These are phyloP conservation scores for Orchesella flavescens DNA, from an alignment of 2,888 invertebrate genomes.

Conservation along the genomic window DNA sequence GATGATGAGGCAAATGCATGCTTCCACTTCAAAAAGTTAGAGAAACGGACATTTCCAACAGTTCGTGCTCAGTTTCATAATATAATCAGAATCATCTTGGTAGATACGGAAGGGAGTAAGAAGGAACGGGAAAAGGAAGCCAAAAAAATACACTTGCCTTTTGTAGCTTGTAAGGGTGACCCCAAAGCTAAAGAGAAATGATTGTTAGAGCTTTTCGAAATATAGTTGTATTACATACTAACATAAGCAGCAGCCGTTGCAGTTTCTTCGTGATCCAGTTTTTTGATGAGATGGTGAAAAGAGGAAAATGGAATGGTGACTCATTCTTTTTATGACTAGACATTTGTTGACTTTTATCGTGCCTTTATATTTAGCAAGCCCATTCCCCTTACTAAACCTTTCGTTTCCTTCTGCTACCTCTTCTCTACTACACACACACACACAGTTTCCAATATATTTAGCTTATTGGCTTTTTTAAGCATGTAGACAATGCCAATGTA, in stretches of 20 bases:
- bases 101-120: slow-evolving; percentile 7
- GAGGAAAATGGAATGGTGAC: slow-evolving; percentile 45
- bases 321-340: slow-evolving; percentile 51
- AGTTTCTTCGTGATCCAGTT: slow-evolving; percentile 60
- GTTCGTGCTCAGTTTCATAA: slow-evolving; percentile 19
- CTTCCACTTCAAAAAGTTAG: not conserved
- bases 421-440: no score
- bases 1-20: not conserved
- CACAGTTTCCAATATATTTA: no score
- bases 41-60: not conserved
- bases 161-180: not conserved
- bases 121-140: not conserved
- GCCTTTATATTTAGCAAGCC: slow-evolving; percentile 46
- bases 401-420: slow-evolving; percentile 29
- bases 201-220: not conserved
- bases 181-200: slow-evolving; percentile 9
- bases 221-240: slow-evolving; percentile 25
- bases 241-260: slow-evolving; percentile 39
- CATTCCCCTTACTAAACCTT: slow-evolving; percentile 46
- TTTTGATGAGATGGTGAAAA: slow-evolving; percentile 53
- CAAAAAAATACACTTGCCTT: slow-evolving; percentile 9
- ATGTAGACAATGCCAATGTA: not conserved
- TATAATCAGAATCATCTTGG: slow-evolving; percentile 7
- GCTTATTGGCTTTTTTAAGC: no score
- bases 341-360: slow-evolving; percentile 57